Conservation (phyloP, 1,140 invertebrate species). For the Parapsyche elsis region DNA sequence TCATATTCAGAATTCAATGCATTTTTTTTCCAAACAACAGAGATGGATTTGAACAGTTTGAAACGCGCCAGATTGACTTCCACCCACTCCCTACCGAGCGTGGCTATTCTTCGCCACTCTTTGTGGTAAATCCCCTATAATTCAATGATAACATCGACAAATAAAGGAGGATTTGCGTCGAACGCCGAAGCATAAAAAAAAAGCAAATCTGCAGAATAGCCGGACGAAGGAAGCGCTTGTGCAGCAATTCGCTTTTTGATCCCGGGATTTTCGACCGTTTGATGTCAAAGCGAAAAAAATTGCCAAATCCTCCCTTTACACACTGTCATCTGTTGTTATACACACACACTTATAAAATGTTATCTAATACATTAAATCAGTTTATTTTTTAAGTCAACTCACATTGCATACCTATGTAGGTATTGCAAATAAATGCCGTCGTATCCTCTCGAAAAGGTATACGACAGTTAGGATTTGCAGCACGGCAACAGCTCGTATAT, state of each 20-base stretch:
- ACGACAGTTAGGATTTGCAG: background rate
- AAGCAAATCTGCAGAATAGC: background rate
- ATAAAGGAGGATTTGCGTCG: slow-evolving; percentile 52
- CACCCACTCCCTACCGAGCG: no score
- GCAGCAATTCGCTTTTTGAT: slow-evolving; percentile 46
- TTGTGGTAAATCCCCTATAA: slow-evolving; percentile 47
- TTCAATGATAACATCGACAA: slow-evolving; percentile 56
- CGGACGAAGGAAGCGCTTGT: slow-evolving; percentile 35
- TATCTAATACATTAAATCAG: no score
- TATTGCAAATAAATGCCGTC: no score
- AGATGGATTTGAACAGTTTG: no score
- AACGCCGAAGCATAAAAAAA: slow-evolving; percentile 43
- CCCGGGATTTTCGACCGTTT: slow-evolving; percentile 40
- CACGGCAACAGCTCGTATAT: background rate
- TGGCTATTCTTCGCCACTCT: background rate
- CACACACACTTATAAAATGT: no score
- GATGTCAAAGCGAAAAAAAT: slow-evolving; percentile 38
- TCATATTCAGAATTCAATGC: no score
- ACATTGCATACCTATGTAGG: no score
- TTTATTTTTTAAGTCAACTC: no score
- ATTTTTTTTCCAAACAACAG: no score
- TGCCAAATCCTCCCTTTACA: background rate
- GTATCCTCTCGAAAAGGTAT: background rate
- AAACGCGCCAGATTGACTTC: no score
- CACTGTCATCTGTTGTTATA: background rate